phyloP scores from a whole-genome alignment of 2,888 invertebrate genomes.

The Lepetodrilus schrolli region DNA sequence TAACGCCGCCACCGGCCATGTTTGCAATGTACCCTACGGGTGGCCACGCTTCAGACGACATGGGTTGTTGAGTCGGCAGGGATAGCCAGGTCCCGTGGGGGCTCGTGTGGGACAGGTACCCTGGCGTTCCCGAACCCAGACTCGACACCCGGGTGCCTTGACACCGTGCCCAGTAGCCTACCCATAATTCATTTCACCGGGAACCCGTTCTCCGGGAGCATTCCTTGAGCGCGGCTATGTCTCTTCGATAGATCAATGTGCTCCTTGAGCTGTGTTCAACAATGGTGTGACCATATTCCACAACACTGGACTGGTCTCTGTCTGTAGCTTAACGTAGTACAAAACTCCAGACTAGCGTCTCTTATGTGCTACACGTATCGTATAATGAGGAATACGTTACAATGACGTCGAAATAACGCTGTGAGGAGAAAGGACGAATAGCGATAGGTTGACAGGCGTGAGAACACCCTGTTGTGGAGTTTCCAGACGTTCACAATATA shows the following conservation, averaged over 20 bases:
- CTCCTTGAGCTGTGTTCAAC: too few species aligned
- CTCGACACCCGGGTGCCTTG: not conserved
- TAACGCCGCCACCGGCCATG: too few species aligned
- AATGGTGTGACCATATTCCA: too few species aligned
- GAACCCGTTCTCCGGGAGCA: not conserved
- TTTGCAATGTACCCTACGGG: too few species aligned
- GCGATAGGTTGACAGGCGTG: not conserved
- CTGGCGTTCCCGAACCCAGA: not conserved
- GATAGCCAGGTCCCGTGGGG: not conserved
- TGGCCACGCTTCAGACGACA: too few species aligned
- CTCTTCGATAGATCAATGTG: not conserved
- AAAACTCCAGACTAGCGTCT: too few species aligned
- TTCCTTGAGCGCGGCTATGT: not conserved
- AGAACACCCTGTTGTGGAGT: not conserved
- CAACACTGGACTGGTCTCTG: too few species aligned
- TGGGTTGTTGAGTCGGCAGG: too few species aligned
- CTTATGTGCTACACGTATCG: too few species aligned
- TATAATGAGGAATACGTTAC: not conserved
- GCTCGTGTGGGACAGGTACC: constrained; percentile 2
- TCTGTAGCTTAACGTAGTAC: too few species aligned
- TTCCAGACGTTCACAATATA: not conserved
- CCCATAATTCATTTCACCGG: not conserved
- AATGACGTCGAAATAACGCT: not conserved
- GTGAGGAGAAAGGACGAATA: not conserved
- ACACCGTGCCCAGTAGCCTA: too few species aligned